Base-by-base conservation (phyloP, 2,888 invertebrate species). In the Pterostichus madidus region DNA sequence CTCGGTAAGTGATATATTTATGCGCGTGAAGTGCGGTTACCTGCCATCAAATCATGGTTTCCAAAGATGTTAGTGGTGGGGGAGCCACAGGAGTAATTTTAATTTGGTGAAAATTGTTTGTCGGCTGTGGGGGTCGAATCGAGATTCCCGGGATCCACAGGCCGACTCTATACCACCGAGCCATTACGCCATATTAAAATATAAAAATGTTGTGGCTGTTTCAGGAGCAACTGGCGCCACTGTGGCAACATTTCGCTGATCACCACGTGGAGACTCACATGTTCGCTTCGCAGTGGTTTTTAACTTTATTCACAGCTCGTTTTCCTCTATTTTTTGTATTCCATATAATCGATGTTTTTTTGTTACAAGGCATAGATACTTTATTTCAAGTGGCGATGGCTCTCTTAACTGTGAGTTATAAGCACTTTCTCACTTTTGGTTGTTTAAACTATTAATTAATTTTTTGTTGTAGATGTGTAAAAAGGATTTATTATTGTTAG, bases 261-360 rank as follows among this genome's bases (percentile, higher is more conserved):
- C 93, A 95, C 92, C 91, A 91, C 85, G 95, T 99, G 73, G 99
- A 99, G 90, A 96, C 97, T 35, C 99, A 99, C 91, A 99, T 99
- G 99, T 99, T 97, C 89, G 99, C 99, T 24, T 98, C 98, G 5
- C 99, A 99, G 91, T 99, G 99, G 99, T 99, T 99, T 92, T 94
- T 99, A 79, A 99, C 99, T 0, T 92, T 99, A n/a, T 99, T 98
- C 91, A 99, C 99, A 0, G 99, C 99, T 44, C 95, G 99, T 88
- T 99, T 99, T 91, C 99, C 99, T 0, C 92, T 99, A 52, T 97
- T 96, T 87, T 94, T 99, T 91, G 95, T 99, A 44, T 99, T 98
- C 91, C 98, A 98, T 89, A 98, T 99, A 80, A 93, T 99, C 84
- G 99, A 99, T 89, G 95, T 99, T 73, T 99, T 99, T 90, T 93